phyloP scores from a whole-genome alignment of 2,888 invertebrate genomes.

The Leptopilina drosophilae region DNA sequence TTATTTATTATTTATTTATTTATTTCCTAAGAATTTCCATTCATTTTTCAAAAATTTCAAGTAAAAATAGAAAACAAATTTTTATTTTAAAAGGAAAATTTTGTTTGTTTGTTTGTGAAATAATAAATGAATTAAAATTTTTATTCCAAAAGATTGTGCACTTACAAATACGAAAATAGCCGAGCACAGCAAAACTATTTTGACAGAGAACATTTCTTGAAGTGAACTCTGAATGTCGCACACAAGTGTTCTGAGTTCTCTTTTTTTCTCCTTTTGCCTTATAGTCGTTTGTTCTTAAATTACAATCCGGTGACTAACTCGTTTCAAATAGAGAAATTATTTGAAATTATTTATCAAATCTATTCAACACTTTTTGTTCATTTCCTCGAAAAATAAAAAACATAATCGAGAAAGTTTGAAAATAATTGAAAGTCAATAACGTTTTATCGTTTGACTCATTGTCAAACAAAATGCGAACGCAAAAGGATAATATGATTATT shows the following conservation, averaged over 20 bases:
- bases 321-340: neutral
- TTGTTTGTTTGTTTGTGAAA: neutral
- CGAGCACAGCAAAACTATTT: slow-evolving; percentile 9
- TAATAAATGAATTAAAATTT: neutral
- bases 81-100: neutral
- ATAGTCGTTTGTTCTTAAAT: slow-evolving; percentile 18
- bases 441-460: slow-evolving; percentile 16
- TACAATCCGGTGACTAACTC: slow-evolving; percentile 17
- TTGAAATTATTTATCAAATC: slow-evolving; percentile 16
- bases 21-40: neutral
- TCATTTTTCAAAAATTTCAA: neutral
- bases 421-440: slow-evolving; percentile 20
- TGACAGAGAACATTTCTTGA: slow-evolving; percentile 22
- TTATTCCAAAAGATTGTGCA: neutral
- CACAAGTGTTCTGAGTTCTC: slow-evolving; percentile 13
- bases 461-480: neutral
- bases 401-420: slow-evolving; percentile 29
- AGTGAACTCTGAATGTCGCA: slow-evolving; percentile 2
- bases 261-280: slow-evolving; percentile 2
- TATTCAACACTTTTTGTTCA: neutral
- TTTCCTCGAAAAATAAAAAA: slow-evolving; percentile 19
- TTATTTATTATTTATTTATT: no score
- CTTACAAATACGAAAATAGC: slow-evolving; percentile 27
- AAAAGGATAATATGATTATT: no score
- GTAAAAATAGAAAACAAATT: neutral